phyloP scores from a whole-genome alignment of 2,888 invertebrate species.

The Nomada fucata region DNA sequence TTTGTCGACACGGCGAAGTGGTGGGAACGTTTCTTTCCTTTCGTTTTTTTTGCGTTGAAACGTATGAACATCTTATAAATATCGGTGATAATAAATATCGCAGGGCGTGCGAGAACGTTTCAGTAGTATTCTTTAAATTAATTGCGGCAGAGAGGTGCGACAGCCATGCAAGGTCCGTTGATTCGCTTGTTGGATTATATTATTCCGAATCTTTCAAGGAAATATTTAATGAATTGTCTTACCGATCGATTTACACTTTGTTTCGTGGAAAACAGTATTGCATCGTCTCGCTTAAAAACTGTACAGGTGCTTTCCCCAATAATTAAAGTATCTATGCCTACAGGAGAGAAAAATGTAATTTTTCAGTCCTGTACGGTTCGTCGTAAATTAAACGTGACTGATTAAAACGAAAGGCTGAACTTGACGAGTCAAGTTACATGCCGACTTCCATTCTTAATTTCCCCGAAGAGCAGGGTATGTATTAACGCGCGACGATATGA shows the following conservation, averaged over 20 bases:
- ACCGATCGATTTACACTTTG: no score
- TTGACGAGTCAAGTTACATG: conserved; percentile 11
- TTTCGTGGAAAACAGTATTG: neutral
- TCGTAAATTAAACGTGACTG: conserved; percentile 9
- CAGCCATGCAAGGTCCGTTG: no score
- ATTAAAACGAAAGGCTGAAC: conserved; percentile 20
- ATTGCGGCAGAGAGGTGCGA: no score
- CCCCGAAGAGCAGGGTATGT: conserved; percentile 2
- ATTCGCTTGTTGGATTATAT: no score
- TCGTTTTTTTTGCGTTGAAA: neutral
- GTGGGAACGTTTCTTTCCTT: no score
- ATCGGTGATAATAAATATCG: neutral
- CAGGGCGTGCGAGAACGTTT: no score
- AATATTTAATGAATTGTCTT: no score
- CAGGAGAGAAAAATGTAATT: neutral
- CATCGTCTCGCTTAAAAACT: neutral
- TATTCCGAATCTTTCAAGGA: no score
- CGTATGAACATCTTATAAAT: neutral
- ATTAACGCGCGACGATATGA: conserved; percentile 1
- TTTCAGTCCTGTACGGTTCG: neutral
- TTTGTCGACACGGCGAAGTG: neutral
- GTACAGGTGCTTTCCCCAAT: neutral
- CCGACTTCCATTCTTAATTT: conserved; percentile 37
- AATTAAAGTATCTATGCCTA: neutral
- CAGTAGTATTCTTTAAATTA: no score